Conservation (phyloP, 1,140 invertebrate species). For the Drosophila gunungcola region DNA sequence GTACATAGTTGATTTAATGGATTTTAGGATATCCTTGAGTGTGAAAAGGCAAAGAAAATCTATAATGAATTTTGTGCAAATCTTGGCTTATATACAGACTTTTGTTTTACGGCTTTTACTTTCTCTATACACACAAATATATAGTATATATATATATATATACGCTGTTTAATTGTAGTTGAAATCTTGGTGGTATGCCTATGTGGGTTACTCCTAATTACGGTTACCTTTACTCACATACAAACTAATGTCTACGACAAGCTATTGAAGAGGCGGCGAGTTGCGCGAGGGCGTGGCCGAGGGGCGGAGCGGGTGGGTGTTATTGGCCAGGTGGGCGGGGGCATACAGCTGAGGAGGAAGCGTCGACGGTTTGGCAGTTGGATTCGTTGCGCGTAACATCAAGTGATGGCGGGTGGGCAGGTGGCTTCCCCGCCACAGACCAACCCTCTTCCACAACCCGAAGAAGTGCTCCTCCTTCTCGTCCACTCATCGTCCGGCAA, state of each 20-base stretch:
- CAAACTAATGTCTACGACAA: conserved; percentile 67
- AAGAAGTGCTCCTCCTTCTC: conserved; percentile 10
- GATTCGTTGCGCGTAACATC: conserved; percentile 73
- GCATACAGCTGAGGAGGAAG: conserved; percentile 60
- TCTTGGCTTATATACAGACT: conserved; percentile 32
- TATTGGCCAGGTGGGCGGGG: conserved; percentile 12
- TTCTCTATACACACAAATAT: conserved; percentile 31
- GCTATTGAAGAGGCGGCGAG: conserved; percentile 53
- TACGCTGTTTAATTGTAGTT: conserved; percentile 33
- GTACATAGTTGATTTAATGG: conserved; percentile 13
- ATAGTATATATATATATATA: conserved; percentile 35
- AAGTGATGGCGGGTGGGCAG: conserved; percentile 28
- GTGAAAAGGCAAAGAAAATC: conserved; percentile 26
- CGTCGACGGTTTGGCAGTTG: conserved; percentile 73
- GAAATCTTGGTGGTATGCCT: conserved; percentile 72
- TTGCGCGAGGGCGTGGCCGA: conserved; percentile 25
- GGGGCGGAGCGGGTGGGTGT: conserved; percentile 5
- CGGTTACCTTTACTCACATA: conserved; percentile 67
- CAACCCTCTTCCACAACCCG: background rate
- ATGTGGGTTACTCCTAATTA: conserved; percentile 47
- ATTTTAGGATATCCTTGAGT: conserved; percentile 21
- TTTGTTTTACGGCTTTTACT: conserved; percentile 19
- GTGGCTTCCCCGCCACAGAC: conserved; percentile 5
- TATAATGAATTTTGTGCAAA: conserved; percentile 34
- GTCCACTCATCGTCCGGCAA: conserved; percentile 27